A percentile compares a stretch with the other conserved stretches of the same genome.
These are phyloP conservation scores for Clarias fuscus DNA, from an alignment of 2,797 vertebrate species.

Conservation along the genomic window DNA sequence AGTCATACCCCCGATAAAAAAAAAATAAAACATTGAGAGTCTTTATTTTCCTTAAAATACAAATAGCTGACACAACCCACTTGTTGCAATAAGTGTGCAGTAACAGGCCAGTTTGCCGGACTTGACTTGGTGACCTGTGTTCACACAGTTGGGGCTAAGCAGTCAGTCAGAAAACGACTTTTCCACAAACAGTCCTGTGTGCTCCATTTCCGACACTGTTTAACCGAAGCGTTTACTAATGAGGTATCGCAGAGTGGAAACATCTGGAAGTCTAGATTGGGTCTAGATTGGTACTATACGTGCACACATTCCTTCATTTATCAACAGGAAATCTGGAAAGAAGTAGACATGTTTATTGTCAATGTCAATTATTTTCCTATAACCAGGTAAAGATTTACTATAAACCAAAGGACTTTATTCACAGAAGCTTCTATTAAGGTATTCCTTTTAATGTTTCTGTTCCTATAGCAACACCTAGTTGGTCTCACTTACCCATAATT, in stretches of 20 bases:
- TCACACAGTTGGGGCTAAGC: neutral
- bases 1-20: no score
- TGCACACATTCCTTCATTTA: neutral
- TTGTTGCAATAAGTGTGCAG: neutral
- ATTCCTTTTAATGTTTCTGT: neutral
- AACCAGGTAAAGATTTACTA: neutral
- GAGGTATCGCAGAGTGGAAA: neutral
- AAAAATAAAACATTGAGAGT: neutral
- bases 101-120: neutral
- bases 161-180: conserved; percentile 1
- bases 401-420: neutral
- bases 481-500: neutral
- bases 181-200: conserved; percentile 12
- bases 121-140: neutral
- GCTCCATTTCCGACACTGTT: conserved; percentile 6
- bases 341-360: neutral
- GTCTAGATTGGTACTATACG: neutral
- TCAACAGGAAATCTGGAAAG: neutral
- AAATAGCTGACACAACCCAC: neutral
- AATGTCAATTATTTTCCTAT: neutral
- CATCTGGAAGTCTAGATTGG: neutral
- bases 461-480: neutral
- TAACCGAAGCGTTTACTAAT: conserved; percentile 1
- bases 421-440: neutral
- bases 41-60: neutral